phyloP scores from a whole-genome alignment of 2,113 vertebrate genomes.

The Thymallus thymallus region DNA sequence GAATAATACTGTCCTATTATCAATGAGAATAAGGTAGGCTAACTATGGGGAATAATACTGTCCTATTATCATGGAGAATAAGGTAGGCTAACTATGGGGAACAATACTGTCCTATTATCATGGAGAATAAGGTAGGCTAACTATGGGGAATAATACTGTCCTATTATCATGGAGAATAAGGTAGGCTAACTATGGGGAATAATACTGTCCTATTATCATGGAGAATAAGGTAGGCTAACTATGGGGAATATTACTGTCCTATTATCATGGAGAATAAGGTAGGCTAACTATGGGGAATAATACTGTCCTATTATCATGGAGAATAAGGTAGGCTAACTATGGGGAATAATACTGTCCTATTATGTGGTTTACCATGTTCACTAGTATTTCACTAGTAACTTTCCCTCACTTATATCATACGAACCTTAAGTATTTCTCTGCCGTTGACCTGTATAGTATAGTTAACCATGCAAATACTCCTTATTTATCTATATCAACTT shows the following conservation, averaged over 20 bases:
- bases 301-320: constrained; percentile 89
- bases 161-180: constrained; percentile 96
- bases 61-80: constrained; percentile 94
- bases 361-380: background rate
- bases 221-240: constrained; percentile 84
- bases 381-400: too few relatives aligned
- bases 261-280: constrained; percentile 98
- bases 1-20: constrained; percentile 67
- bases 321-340: constrained; percentile 80
- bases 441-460: too few relatives aligned
- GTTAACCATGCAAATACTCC: too few relatives aligned
- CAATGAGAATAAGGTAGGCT: constrained; percentile 90
- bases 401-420: too few relatives aligned
- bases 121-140: constrained; percentile 88
- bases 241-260: background rate
- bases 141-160: background rate
- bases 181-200: constrained; percentile 61
- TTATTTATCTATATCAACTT: too few relatives aligned
- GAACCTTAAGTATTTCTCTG: too few relatives aligned
- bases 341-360: background rate
- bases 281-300: constrained; percentile 18
- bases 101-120: constrained; percentile 76
- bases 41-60: constrained; percentile 21
- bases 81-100: constrained; percentile 74
- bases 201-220: constrained; percentile 82